These are phyloP conservation scores for Erinaceus europaeus DNA, from an alignment of 2,113 vertebrate species.

Conservation along the genomic window DNA sequence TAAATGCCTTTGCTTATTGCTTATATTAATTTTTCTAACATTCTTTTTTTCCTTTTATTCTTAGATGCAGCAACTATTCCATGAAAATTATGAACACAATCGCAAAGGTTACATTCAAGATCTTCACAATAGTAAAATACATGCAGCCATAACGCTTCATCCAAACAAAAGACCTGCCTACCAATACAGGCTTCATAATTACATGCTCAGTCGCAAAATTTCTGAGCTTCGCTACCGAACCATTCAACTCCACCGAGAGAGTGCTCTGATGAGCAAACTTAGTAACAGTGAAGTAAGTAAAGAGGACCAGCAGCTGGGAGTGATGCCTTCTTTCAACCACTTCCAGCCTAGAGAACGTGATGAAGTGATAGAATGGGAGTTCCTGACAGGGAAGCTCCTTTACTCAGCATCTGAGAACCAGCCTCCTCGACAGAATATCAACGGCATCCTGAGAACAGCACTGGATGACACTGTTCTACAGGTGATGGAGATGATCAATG, in stretches of 20 bases:
- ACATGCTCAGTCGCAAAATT: conserved; percentile 96
- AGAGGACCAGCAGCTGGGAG: conserved; percentile 94
- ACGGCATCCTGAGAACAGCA: conserved; percentile 90
- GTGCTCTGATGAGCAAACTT: conserved; percentile 94
- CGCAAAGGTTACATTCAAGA: conserved; percentile 98
- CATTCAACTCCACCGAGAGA: conserved; percentile 95
- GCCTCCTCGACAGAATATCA: conserved; percentile 93
- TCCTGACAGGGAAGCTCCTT: conserved; percentile 93
- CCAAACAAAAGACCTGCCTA: conserved; percentile 98
- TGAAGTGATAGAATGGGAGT: conserved; percentile 98
- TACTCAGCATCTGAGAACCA: conserved; percentile 91
- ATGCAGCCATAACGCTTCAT: conserved; percentile 96
- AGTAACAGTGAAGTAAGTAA: conserved; percentile 89
- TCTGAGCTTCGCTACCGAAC: conserved; percentile 95
- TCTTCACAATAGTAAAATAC: conserved; percentile 98
- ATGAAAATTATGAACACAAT: conserved; percentile 98
- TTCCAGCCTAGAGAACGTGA: conserved; percentile 93
- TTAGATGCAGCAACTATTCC: conserved; percentile 99
- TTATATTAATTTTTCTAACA: conserved; percentile 4
- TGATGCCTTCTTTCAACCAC: conserved; percentile 94
- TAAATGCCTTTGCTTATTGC: background rate
- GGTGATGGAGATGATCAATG: conserved; percentile 99
- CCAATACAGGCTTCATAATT: conserved; percentile 97
- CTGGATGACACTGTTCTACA: conserved; percentile 97
- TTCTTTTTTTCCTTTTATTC: conserved; percentile 46